A percentile compares a stretch with the other conserved stretches of the same genome.
Evolutionary conservation across 2,113 vertebrate species (phyloP).

Genomic region (Colius striatus): DNA sequence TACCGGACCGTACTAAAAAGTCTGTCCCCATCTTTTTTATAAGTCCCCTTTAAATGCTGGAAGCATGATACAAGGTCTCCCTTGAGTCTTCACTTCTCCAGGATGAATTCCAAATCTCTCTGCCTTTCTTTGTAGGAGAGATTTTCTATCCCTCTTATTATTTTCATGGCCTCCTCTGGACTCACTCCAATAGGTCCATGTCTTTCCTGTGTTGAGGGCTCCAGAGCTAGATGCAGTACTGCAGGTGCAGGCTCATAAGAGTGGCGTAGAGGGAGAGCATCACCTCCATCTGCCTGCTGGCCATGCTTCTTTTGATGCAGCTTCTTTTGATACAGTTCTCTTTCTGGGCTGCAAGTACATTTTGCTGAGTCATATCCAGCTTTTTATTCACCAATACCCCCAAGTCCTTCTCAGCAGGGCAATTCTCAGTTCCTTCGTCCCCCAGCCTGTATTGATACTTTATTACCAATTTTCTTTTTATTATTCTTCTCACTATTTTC

Average conservation of each 20-base stretch:
- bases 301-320: fast-evolving
- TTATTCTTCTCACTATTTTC: not conserved
- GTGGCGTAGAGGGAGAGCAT: not conserved
- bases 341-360: not conserved
- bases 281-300: fast-evolving
- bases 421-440: not conserved
- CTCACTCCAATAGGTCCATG: not conserved
- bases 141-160: not conserved
- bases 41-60: not conserved
- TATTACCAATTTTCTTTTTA: not conserved
- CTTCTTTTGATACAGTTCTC: not conserved
- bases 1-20: not conserved
- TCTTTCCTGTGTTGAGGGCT: not conserved
- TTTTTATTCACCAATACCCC: not conserved
- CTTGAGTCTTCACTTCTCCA: not conserved
- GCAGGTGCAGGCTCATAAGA: not conserved
- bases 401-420: not conserved
- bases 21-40: not conserved
- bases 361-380: not conserved
- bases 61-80: not conserved
- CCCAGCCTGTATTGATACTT: not conserved
- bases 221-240: not conserved
- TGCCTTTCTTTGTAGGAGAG: not conserved
- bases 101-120: not conserved
- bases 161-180: not conserved